A percentile compares a stretch with the other conserved stretches of the same genome.
Conservation (phyloP, 2,113 vertebrate genomes). For the Dryoscopus gambensis region DNA sequence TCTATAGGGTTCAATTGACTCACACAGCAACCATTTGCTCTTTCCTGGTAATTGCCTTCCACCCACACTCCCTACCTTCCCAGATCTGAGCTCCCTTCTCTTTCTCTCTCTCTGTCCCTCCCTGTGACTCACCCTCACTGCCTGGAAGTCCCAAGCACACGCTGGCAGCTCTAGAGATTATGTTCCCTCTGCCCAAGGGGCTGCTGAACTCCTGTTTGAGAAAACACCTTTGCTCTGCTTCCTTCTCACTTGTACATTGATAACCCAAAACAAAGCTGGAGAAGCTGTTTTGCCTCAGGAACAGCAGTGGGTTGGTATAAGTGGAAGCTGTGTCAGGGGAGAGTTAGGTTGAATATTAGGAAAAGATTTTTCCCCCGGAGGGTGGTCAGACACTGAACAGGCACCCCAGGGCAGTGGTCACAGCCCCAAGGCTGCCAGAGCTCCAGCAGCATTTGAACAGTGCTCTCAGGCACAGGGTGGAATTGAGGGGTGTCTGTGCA, state of each 20-base stretch:
- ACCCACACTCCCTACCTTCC: conserved; percentile 34
- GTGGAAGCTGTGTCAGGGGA: neutral
- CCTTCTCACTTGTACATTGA: neutral
- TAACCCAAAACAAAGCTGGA: neutral
- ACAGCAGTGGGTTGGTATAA: neutral
- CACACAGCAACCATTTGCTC: neutral
- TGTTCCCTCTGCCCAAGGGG: neutral
- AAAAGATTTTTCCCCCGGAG: neutral
- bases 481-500: neutral
- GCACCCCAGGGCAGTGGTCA: neutral
- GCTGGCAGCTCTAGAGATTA: neutral
- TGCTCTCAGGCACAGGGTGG: neutral
- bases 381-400: fast-evolving
- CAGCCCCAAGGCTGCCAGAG: neutral
- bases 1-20: neutral
- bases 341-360: neutral
- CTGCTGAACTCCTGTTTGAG: neutral
- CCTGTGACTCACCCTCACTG: conserved; percentile 35
- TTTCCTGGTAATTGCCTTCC: neutral
- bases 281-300: neutral
- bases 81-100: neutral
- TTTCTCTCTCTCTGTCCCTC: neutral
- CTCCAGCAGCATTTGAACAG: fast-evolving
- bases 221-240: neutral
- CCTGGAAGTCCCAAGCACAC: conserved; percentile 1